phyloP scores from a whole-genome alignment of 2,888 invertebrate species.

The Idaea aversata region DNA sequence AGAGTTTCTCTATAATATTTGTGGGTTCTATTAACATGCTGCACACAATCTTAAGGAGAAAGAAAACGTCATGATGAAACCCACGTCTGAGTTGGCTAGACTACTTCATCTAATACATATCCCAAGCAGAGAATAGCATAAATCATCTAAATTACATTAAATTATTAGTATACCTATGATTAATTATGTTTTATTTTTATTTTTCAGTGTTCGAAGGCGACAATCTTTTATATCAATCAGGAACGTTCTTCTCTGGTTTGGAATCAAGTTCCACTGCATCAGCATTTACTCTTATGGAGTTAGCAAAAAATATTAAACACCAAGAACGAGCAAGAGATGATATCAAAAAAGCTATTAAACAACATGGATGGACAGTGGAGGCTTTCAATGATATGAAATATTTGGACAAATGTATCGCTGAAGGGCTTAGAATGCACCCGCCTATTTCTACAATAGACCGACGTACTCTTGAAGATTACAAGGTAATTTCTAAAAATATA shows the following conservation, averaged over 20 bases:
- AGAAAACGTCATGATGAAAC: too few relatives aligned
- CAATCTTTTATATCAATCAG: constrained; percentile 33
- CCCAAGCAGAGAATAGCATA: too few relatives aligned
- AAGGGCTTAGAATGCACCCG: constrained; percentile 32
- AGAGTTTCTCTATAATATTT: too few relatives aligned
- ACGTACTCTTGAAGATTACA: constrained; percentile 20
- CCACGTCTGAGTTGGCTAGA: too few relatives aligned
- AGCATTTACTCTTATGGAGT: constrained; percentile 34
- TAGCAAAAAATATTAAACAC: constrained; percentile 26
- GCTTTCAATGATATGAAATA: constrained; percentile 35
- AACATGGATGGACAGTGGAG: constrained; percentile 32
- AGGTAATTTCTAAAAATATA: constrained; percentile 20
- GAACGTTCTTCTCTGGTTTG: constrained; percentile 37
- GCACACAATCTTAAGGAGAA: too few relatives aligned
- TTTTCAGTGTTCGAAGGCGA: constrained; percentile 34
- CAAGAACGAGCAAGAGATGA: constrained; percentile 27
- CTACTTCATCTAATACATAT: too few relatives aligned
- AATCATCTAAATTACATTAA: too few relatives aligned
- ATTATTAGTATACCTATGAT: too few relatives aligned
- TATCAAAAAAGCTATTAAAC: constrained; percentile 23
- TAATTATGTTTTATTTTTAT: neutral
- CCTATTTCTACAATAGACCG: constrained; percentile 32
- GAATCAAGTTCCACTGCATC: constrained; percentile 33
- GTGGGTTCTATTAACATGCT: too few relatives aligned
- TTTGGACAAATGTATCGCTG: constrained; percentile 33